Base-by-base conservation (phyloP, 2,888 invertebrate genomes). In the Yponomeuta sedellus region DNA sequence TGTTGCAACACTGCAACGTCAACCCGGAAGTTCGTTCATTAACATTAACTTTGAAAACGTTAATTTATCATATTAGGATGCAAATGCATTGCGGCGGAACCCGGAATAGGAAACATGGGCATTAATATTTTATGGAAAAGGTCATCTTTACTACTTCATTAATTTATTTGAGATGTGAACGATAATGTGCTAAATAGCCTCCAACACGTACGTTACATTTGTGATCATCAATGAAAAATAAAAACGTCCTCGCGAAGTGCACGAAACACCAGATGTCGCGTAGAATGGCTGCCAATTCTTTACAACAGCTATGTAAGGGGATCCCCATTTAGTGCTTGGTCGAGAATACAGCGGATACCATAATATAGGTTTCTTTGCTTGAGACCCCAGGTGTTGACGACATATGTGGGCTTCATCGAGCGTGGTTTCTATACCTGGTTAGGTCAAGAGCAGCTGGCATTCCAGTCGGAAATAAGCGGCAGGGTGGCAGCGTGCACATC, bases 391-490 rank as follows among this genome's bases (percentile, higher is more conserved):
- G 5, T 34, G 34, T 34, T 34, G 34, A 34, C 34, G 34, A 34
- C 6, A 8, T 34, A 34, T 34, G 34, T 34, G 34, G 34, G 34
- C 6, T 34, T 34, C 8, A 34, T 34, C 8, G 10, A 34, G 34
- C 8, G 34, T 34, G 34, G 34, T 34, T 34, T 34, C 10, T 6
- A 34, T 89, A 90, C 90, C 90, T 90, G 83, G 89, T 87, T 79
- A 91, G 85, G 85, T 90, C 90, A 88, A 91, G 89, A 86, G 90
- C 90, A 84, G 88, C 85, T 87, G 90, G 91, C 90, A 91, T 89
- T 91, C 87, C 92, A 89, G 85, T 83, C 83, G 83, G 81, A 79
- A 84, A 81, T 76, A 82, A 81, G 84, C 85, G 88, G 88, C 85
- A 86, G 76, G 78, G 74, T 76, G 81, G 87, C 83, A 86, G 89